Conservation (phyloP, 2,113 vertebrate genomes). For the Puffinus mauretanicus region DNA sequence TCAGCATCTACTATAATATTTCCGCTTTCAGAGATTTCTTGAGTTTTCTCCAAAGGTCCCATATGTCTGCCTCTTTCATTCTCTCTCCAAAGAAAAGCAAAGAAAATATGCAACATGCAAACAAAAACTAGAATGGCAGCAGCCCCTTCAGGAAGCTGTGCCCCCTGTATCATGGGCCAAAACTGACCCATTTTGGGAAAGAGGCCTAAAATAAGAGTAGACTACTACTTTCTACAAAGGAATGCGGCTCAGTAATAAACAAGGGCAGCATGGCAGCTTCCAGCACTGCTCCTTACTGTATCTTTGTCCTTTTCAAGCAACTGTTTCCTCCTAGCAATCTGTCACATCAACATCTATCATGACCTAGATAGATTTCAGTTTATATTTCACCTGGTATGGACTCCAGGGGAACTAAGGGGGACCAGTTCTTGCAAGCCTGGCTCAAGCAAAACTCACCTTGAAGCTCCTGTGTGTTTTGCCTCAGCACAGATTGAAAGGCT, state of each 20-base stretch:
- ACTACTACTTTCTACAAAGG: neutral
- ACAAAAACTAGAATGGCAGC: slow-evolving; percentile 31
- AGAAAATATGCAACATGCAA: slow-evolving; percentile 13
- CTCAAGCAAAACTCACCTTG: neutral
- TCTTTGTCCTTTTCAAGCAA: neutral
- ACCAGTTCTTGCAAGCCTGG: neutral
- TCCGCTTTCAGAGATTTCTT: slow-evolving; percentile 53
- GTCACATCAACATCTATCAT: neutral
- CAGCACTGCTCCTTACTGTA: neutral
- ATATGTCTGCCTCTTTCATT: slow-evolving; percentile 40
- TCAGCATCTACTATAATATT: slow-evolving; percentile 54
- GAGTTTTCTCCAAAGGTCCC: slow-evolving; percentile 51
- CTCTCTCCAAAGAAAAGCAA: slow-evolving; percentile 25
- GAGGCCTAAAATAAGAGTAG: slow-evolving; percentile 24
- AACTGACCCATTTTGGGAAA: slow-evolving; percentile 7
- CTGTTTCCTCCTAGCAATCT: neutral
- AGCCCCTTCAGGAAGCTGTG: slow-evolving; percentile 5
- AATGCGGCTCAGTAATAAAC: neutral
- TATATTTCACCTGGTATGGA: neutral
- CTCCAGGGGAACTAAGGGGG: neutral
- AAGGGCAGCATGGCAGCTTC: neutral
- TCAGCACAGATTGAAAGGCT: neutral
- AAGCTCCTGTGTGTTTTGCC: neutral
- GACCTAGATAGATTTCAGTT: neutral
- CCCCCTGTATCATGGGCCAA: neutral